A percentile compares a stretch with the other conserved stretches of the same genome.
These are phyloP conservation scores for Schizothorax lantsangensis DNA, from an alignment of 2,797 vertebrate species.

Conservation along the genomic window DNA sequence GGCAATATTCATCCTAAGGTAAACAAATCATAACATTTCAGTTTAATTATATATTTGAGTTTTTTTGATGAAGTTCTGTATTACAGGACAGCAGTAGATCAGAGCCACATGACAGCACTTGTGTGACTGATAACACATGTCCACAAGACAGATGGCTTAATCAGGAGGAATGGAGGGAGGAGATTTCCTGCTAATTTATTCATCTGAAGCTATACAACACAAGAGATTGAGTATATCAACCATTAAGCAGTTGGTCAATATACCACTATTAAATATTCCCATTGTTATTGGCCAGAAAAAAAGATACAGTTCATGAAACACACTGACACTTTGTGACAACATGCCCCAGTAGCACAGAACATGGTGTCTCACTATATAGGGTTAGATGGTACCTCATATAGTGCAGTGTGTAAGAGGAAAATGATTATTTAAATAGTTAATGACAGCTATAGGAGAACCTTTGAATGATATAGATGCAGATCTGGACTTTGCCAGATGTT, in stretches of 20 bases:
- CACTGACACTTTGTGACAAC: neutral
- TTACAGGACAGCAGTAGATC: neutral
- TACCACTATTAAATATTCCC: constrained; percentile 4
- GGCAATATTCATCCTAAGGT: neutral
- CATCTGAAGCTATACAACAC: constrained; percentile 55
- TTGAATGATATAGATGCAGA: constrained; percentile 7
- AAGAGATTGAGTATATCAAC: constrained; percentile 65
- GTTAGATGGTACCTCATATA: neutral
- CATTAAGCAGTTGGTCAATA: constrained; percentile 51
- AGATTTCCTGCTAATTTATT: constrained; percentile 57
- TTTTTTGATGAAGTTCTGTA: neutral
- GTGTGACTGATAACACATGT: constrained; percentile 31
- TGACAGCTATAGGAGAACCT: neutral
- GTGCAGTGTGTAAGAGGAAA: neutral
- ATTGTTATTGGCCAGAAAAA: neutral
- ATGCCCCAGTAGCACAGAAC: neutral
- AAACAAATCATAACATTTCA: neutral
- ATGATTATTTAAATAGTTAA: neutral
- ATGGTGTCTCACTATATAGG: neutral
- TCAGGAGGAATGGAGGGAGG: constrained; percentile 13
- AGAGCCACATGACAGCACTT: neutral
- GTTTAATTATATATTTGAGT: neutral
- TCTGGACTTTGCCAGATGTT: constrained; percentile 71
- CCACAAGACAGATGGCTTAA: constrained; percentile 68
- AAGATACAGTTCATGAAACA: neutral